Evolutionary conservation across 64 coral and sea anemone genomes (phyloP).

Genomic region (Pocillopora damicornis): DNA sequence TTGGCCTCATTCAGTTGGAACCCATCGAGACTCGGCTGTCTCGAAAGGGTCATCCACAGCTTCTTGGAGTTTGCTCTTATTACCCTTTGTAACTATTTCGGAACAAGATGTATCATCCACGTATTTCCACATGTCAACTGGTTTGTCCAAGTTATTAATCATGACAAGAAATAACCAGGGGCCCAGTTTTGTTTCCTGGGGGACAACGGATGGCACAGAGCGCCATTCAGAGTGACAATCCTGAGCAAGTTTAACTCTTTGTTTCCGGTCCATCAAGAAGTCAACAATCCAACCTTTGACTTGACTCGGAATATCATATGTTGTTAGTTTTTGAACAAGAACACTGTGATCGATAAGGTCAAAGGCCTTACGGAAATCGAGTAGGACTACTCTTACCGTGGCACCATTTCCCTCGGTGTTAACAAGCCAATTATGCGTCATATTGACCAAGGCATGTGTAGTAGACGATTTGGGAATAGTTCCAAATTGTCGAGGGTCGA

Average conservation of each 20-base stretch:
- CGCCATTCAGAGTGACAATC: no score
- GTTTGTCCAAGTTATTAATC: constrained; percentile 19
- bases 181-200: constrained; percentile 8
- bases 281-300: no score
- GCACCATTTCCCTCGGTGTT: constrained; percentile 30
- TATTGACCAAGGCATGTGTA: not conserved
- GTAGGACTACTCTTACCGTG: constrained; percentile 26
- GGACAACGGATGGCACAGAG: not conserved
- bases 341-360: no score
- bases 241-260: no score
- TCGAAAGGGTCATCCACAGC: not conserved
- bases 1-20: no score
- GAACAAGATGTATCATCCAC: constrained; percentile 37
- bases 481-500: no score
- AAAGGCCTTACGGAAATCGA: constrained; percentile 16
- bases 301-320: no score
- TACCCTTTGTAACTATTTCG: constrained; percentile 28
- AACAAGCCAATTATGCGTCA: constrained; percentile 35
- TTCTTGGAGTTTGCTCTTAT: constrained; percentile 22
- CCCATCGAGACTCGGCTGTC: no score
- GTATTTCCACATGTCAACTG: constrained; percentile 36
- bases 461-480: no score
- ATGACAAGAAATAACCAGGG: constrained; percentile 34
- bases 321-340: no score
- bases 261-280: no score